Evolutionary conservation across 2,797 vertebrate genomes (phyloP).

Genomic region (Pipistrellus kuhlii): DNA sequence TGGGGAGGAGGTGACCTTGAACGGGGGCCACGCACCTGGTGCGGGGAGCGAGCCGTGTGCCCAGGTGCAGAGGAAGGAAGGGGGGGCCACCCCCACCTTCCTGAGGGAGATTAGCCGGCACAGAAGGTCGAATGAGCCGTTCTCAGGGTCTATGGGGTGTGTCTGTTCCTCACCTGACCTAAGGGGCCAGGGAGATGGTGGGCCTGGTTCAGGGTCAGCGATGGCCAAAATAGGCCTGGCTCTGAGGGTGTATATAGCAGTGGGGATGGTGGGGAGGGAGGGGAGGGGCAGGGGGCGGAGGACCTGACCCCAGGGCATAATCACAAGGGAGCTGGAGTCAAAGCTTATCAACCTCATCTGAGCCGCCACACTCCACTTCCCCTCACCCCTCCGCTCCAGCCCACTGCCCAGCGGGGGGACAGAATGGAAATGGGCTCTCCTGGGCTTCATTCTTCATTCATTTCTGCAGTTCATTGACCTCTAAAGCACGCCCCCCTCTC

Average conservation of each 20-base stretch:
- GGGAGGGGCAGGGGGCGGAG: rapidly evolving
- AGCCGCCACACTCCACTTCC: neutral
- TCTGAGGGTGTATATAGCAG: neutral
- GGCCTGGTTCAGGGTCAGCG: neutral
- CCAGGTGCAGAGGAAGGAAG: neutral
- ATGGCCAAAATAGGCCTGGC: neutral
- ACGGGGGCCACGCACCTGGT: neutral
- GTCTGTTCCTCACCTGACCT: neutral
- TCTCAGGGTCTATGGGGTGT: neutral
- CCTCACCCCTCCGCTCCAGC: neutral
- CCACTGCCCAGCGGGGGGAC: neutral
- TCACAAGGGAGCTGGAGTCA: neutral
- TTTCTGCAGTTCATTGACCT: constrained; percentile 49
- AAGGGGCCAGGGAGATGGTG: neutral
- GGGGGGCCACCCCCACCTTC: neutral
- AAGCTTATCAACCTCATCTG: constrained; percentile 70
- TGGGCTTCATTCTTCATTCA: constrained; percentile 31
- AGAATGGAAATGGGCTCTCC: constrained; percentile 21
- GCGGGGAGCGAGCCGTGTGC: neutral
- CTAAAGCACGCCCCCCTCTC: neutral
- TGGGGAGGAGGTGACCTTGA: neutral
- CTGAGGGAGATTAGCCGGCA: rapidly evolving
- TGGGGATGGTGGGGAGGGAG: neutral
- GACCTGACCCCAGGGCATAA: neutral
- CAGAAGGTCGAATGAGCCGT: neutral